A percentile compares a stretch with the other conserved stretches of the same genome.
Conservation (phyloP, 2,888 invertebrate species). For the Chymomyza fuscimana region DNA sequence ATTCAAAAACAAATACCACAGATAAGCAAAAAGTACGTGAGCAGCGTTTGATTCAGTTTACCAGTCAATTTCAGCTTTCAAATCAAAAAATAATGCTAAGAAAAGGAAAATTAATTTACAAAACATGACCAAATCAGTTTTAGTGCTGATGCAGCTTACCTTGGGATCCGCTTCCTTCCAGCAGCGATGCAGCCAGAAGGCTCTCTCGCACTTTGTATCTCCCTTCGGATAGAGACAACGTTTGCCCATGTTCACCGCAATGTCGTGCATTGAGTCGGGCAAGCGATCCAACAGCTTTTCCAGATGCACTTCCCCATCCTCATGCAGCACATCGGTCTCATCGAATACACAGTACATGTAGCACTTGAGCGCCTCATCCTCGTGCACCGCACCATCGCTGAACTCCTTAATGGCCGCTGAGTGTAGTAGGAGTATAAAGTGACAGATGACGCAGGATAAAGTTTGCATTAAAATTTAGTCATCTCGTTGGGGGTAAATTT, state of each 20-base stretch:
- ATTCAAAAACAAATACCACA: background rate
- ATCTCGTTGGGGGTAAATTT: slow-evolving; percentile 26
- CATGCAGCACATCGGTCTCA: slow-evolving; percentile 61
- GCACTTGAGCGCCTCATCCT: slow-evolving; percentile 69
- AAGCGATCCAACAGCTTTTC: slow-evolving; percentile 59
- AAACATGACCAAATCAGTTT: background rate
- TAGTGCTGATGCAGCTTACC: slow-evolving; percentile 41
- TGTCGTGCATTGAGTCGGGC: slow-evolving; percentile 60
- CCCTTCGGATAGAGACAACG: slow-evolving; percentile 62
- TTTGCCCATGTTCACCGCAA: slow-evolving; percentile 67
- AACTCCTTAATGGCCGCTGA: slow-evolving; percentile 72
- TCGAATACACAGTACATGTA: slow-evolving; percentile 72
- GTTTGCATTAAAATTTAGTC: slow-evolving; percentile 16
- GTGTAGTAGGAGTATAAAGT: slow-evolving; percentile 17
- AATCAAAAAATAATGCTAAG: slow-evolving; percentile 54
- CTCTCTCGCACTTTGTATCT: slow-evolving; percentile 70
- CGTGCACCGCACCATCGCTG: slow-evolving; percentile 71
- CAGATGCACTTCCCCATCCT: slow-evolving; percentile 67
- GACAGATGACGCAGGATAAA: slow-evolving; percentile 31
- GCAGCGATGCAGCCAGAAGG: slow-evolving; percentile 74
- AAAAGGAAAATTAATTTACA: slow-evolving; percentile 21
- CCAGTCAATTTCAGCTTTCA: slow-evolving; percentile 19
- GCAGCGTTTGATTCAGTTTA: background rate
- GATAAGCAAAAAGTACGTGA: background rate
- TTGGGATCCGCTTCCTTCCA: slow-evolving; percentile 75